Base-by-base conservation (phyloP, 1,140 invertebrate genomes). In the Heliconius hewitsoni region DNA sequence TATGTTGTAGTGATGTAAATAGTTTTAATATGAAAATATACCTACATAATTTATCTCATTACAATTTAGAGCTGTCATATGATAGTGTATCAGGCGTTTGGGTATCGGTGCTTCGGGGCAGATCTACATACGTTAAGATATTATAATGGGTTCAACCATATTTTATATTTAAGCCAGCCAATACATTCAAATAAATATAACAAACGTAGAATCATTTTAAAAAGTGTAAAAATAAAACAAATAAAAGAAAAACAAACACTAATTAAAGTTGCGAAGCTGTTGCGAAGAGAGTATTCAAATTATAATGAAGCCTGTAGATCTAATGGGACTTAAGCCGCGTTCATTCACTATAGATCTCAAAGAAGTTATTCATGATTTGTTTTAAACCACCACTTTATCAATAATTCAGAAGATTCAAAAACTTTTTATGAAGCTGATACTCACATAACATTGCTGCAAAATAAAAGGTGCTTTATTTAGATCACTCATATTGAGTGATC, bases 251-350 rank as follows among this genome's bases (percentile, higher is more conserved):
- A n/a, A 66, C 11, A 66, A 66, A 30, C 55, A 23, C 23, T 27
- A 66, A 30, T 23, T 66, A 75, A 60, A 75, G 37, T 75, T 46
- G 3, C 3, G 42, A 46, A 16, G 74, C 74, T 46, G 74, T 75
- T 75, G 39, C 55, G 11, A 34, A 52, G 34, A 27, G 55, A 4
- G n/a, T 23, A 75, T 75, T 75, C 34, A 66, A 75, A 57, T 60
- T 75, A 52, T 66, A 75, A 75, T 46, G 46, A 75, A 46, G 57
- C 34, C 74, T n/a, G 37, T 23, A 75, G 74, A 37, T 55, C 50
- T 75, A 19, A 37, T 55, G 37, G 16, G 66, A 66, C 57, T 60
- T 42, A 37, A 66, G 4, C 37, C 74, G 52, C 34, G 18, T 27
- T n/a, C 39, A 42, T 60, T 75, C 34, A 37, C 18, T 50, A 55